Evolutionary conservation across 2,888 invertebrate genomes (phyloP).

Genomic region (Pandemis corylana): DNA sequence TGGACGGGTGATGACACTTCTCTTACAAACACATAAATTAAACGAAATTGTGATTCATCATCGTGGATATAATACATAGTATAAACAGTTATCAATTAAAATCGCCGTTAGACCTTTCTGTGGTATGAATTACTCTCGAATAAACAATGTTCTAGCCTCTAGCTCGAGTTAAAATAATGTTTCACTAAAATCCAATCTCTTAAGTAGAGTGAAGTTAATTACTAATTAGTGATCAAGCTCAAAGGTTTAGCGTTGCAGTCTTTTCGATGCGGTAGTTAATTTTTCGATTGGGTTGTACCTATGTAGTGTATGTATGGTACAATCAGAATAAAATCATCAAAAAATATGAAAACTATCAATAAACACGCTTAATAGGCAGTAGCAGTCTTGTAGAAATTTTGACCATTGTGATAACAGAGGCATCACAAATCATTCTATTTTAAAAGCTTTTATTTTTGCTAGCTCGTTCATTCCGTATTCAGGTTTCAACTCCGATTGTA

Average conservation of each 20-base stretch:
- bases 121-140: too few species aligned
- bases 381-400: neutral
- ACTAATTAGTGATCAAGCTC: constrained; percentile 50
- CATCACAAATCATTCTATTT: too few species aligned
- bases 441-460: neutral
- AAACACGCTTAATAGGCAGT: neutral
- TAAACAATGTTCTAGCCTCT: neutral
- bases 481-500: neutral
- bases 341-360: neutral
- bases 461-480: neutral
- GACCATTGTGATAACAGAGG: neutral
- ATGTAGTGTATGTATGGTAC: constrained; percentile 18
- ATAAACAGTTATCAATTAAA: too few species aligned
- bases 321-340: neutral
- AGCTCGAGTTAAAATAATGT: neutral
- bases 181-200: constrained; percentile 17
- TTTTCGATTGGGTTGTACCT: constrained; percentile 57
- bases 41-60: too few species aligned
- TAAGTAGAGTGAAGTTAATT: constrained; percentile 46
- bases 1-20: too few species aligned
- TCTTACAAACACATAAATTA: too few species aligned
- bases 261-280: constrained; percentile 52
- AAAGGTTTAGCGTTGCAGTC: constrained; percentile 51
- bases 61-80: too few species aligned
- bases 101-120: too few species aligned